Conservation (phyloP, 2,797 vertebrate species). For the Acrossocheilus fasciatus region DNA sequence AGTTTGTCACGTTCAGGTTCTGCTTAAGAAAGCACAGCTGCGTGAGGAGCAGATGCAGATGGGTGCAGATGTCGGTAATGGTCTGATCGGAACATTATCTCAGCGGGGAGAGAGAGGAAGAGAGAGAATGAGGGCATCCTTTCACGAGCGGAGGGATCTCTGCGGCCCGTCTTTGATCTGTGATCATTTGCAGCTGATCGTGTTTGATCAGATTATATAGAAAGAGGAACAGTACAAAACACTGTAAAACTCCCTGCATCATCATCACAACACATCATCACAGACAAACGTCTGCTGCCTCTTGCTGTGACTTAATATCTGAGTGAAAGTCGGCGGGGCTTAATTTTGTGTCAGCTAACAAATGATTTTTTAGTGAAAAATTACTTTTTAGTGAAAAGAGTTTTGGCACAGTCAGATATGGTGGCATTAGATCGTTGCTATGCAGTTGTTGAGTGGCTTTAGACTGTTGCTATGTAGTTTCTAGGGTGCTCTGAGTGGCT, state of each 20-base stretch:
- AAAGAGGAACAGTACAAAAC: background rate
- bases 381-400: background rate
- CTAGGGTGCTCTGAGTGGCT: background rate
- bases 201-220: background rate
- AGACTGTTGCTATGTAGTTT: background rate
- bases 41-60: slow-evolving; percentile 49
- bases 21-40: slow-evolving; percentile 56
- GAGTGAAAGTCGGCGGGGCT: background rate
- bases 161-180: slow-evolving; percentile 20
- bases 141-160: slow-evolving; percentile 10
- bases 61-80: slow-evolving; percentile 48
- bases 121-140: slow-evolving; percentile 2
- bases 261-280: background rate
- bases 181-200: slow-evolving; percentile 29
- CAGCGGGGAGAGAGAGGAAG: slow-evolving; percentile 17
- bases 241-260: background rate
- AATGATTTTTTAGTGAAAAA: background rate
- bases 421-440: background rate
- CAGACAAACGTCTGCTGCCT: background rate
- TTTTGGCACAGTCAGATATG: too few species aligned
- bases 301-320: background rate
- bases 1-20: slow-evolving; percentile 50
- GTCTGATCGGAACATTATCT: slow-evolving; percentile 45
- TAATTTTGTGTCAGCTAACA: background rate
- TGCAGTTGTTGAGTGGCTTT: background rate